Evolutionary conservation across 1,140 invertebrate genomes (phyloP), one percentile per base, ranked within the genome.

Genomic region (Uloborus diversus): DNA sequence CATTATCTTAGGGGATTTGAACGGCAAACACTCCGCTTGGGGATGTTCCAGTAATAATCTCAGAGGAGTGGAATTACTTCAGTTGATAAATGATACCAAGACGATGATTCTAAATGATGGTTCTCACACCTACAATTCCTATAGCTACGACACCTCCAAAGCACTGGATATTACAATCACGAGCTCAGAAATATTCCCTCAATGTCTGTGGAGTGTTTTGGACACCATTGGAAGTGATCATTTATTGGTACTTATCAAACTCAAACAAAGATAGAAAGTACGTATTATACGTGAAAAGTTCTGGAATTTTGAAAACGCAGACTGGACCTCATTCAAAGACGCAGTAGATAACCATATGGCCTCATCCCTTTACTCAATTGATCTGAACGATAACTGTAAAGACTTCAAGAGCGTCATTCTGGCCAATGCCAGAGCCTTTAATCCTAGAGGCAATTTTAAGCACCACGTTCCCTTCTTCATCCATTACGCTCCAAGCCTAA

Each of bases 191-290:
- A 7, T 56, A 0, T 56, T 37, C 35, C 11, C 51, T 23, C 30
- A 56, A 23, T 33, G n/a, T 20, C 35, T 2, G 20, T 56, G 49
- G 9, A 25, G 2, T 32, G 49, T 35, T 4, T 27, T 33, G 17
- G 28, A 33, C 25, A 64, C 13, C 20, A 69, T 69, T 69, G 25
- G 65, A 13, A 53, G 30, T 70, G 66, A 70, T 23, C 49, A 56
- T 69, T 14, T 56, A 3, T 30, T 32, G 0, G 33, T 69, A 30
- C 4, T 56, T 17, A 69, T 56, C 0, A 32, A 69, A 56, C 20
- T 56, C 1, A 69, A 33, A 3, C 30, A 56, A 17, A 69, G 32
- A 14, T 28, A 56, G 14, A 1, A 33, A 20, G n/a, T 33, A 5
- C 7, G 13, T 20, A 5, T 23, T 27, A 1, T 0, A 3, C 53